phyloP scores from a whole-genome alignment of 1,140 invertebrate species.

The Chelonus insularis region DNA sequence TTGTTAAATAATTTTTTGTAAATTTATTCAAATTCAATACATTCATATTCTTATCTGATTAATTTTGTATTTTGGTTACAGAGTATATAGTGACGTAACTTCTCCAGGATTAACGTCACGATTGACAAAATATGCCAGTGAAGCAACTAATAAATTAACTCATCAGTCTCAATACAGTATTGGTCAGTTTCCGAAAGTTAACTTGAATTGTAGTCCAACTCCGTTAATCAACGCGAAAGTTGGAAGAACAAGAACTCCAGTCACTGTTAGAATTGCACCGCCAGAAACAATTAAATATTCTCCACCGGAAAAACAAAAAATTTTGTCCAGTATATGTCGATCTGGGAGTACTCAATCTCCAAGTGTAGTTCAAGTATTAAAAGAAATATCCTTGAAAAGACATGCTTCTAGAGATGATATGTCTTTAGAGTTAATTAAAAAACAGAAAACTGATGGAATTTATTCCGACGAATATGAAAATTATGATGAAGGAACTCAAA shows the following conservation, averaged over 20 bases:
- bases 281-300: slow-evolving; percentile 44
- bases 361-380: slow-evolving; percentile 39
- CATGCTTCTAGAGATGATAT: slow-evolving; percentile 55
- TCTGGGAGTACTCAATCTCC: slow-evolving; percentile 17
- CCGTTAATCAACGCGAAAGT: slow-evolving; percentile 48
- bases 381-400: slow-evolving; percentile 52
- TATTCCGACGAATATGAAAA: slow-evolving; percentile 44
- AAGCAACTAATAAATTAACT: slow-evolving; percentile 48
- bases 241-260: slow-evolving; percentile 42
- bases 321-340: slow-evolving; percentile 34
- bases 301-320: slow-evolving; percentile 40
- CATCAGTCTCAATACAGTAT: slow-evolving; percentile 52
- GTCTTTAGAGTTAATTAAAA: slow-evolving; percentile 46
- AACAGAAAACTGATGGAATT: slow-evolving; percentile 48
- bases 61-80: slow-evolving; percentile 33
- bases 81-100: slow-evolving; percentile 49
- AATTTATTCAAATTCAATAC: background rate
- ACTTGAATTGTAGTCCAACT: slow-evolving; percentile 48
- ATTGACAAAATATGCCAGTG: slow-evolving; percentile 54
- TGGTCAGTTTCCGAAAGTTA: slow-evolving; percentile 56
- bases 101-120: slow-evolving; percentile 54
- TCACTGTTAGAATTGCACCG: slow-evolving; percentile 52
- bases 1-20: background rate
- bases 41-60: background rate
- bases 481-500: slow-evolving; percentile 53